phyloP scores from a whole-genome alignment of 2,888 invertebrate genomes.

The Caenorhabditis zanzibari region DNA sequence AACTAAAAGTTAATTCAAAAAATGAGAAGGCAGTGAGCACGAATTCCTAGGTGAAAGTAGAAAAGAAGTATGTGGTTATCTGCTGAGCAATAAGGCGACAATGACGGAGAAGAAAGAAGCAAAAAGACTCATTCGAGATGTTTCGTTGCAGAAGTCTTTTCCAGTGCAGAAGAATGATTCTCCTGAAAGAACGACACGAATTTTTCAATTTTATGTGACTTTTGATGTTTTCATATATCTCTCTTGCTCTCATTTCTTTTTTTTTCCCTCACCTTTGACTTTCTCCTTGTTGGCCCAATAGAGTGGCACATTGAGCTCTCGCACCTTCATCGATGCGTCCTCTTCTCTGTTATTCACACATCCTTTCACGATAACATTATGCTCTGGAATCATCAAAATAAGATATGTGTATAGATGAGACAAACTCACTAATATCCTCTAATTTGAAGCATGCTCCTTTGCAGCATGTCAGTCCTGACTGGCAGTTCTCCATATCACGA shows the following conservation, averaged over 20 bases:
- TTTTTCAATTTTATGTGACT: slow-evolving; percentile 8
- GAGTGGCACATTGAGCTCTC: slow-evolving; percentile 72
- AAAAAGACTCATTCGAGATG: slow-evolving; percentile 41
- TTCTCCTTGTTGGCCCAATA: slow-evolving; percentile 77
- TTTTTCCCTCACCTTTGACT: slow-evolving; percentile 68
- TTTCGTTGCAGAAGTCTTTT: slow-evolving; percentile 73
- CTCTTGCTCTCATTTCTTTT: background rate
- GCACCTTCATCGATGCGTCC: slow-evolving; percentile 78
- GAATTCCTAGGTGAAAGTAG: slow-evolving; percentile 29
- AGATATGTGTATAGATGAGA: background rate
- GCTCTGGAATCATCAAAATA: slow-evolving; percentile 61
- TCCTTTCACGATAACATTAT: slow-evolving; percentile 77
- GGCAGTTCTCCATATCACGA: slow-evolving; percentile 76
- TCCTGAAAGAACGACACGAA: slow-evolving; percentile 65
- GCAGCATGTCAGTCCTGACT: slow-evolving; percentile 77
- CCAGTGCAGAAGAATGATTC: slow-evolving; percentile 78
- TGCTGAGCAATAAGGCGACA: slow-evolving; percentile 34
- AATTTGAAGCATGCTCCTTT: slow-evolving; percentile 78
- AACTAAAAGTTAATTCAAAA: slow-evolving; percentile 19
- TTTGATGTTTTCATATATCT: slow-evolving; percentile 13
- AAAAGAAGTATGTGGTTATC: slow-evolving; percentile 22
- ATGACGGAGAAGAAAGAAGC: slow-evolving; percentile 35
- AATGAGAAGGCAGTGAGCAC: slow-evolving; percentile 43
- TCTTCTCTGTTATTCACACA: slow-evolving; percentile 75
- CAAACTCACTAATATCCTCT: slow-evolving; percentile 73